Evolutionary conservation across 1,140 invertebrate species (phyloP).

Genomic region (Drosophila oshimai): DNA sequence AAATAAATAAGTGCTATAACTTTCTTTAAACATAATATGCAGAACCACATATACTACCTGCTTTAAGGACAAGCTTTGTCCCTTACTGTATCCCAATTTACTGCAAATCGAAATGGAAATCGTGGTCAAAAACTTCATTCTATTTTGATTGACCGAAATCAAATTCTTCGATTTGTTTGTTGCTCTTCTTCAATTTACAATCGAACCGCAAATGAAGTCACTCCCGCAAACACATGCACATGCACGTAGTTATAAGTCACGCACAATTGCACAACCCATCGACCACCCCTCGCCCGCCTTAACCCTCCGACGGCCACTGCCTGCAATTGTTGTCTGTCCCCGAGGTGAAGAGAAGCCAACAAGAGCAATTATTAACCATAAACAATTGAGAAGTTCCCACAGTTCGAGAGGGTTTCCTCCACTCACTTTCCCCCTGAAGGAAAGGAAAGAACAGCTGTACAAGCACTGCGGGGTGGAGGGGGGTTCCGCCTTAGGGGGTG

Average conservation of each 20-base stretch:
- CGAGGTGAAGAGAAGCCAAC: conserved; percentile 76
- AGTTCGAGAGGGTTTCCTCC: conserved; percentile 63
- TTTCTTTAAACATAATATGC: too few relatives aligned
- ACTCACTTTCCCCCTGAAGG: not conserved
- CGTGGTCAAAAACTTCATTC: not conserved
- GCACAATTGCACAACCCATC: conserved; percentile 71
- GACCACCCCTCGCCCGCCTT: conserved; percentile 1
- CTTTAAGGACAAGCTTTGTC: not conserved
- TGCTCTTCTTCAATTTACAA: conserved; percentile 31
- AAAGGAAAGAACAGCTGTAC: conserved; percentile 68
- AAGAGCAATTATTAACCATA: conserved; percentile 80
- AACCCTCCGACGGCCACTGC: not conserved
- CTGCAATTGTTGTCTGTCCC: conserved; percentile 21
- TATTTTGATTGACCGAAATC: conserved; percentile 14
- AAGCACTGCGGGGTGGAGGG: conserved; percentile 22
- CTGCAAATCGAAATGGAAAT: not conserved
- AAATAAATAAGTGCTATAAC: too few relatives aligned
- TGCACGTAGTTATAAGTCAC: conserved; percentile 45
- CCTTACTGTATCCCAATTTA: not conserved
- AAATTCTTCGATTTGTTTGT: conserved; percentile 31
- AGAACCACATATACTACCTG: too few relatives aligned
- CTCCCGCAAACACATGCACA: conserved; percentile 27
- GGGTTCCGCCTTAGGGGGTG: conserved; percentile 10
- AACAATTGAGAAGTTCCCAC: conserved; percentile 80
- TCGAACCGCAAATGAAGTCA: conserved; percentile 64